Conservation (phyloP, 2,113 vertebrate species). For the Solenodon paradoxus region DNA sequence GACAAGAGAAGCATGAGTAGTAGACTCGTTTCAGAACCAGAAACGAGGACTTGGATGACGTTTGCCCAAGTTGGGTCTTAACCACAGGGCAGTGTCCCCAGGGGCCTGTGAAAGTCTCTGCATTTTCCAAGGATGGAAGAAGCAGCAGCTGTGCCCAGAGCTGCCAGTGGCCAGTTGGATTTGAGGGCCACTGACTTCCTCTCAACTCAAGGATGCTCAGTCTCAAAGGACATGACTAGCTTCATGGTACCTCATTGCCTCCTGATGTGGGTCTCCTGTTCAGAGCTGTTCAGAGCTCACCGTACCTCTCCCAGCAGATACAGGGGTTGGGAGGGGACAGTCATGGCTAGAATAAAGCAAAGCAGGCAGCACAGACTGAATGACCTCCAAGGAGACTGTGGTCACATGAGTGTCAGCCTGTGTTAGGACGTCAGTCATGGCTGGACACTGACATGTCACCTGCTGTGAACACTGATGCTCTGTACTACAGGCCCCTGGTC, state of each 20-base stretch:
- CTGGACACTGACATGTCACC: accelerated
- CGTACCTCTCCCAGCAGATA: background rate
- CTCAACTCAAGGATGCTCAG: background rate
- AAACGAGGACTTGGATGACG: background rate
- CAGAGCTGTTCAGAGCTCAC: background rate
- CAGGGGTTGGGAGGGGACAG: background rate
- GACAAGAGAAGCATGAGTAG: background rate
- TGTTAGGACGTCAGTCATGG: accelerated
- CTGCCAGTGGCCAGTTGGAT: background rate
- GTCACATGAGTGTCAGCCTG: accelerated
- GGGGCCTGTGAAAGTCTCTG: background rate
- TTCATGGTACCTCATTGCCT: background rate
- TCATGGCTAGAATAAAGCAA: background rate
- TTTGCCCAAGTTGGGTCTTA: background rate
- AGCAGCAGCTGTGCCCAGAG: background rate
- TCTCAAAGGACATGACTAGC: background rate
- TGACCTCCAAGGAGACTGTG: background rate
- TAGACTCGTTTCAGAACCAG: background rate
- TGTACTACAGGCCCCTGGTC: background rate
- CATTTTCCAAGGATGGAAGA: background rate
- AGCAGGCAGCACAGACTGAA: background rate
- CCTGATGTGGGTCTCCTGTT: background rate
- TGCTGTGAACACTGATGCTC: background rate
- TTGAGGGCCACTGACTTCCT: too few relatives aligned
- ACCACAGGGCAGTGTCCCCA: background rate